Evolutionary conservation across 2,113 vertebrate species (phyloP).

Genomic region (Zosterops pallidus): DNA sequence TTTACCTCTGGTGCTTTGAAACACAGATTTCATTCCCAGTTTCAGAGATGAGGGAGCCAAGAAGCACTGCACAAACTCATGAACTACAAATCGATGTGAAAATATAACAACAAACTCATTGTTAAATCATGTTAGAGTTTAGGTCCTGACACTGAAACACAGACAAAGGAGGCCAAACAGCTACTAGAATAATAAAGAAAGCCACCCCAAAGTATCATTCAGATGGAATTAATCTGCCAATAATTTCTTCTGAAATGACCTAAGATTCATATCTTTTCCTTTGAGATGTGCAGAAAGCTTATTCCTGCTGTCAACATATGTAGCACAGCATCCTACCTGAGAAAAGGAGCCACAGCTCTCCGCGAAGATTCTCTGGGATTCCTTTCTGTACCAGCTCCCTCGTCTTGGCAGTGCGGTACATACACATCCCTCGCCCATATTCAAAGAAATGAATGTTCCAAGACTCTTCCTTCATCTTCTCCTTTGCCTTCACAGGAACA

Average conservation of each 20-base stretch:
- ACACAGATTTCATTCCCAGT: background rate
- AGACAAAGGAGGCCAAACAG: background rate
- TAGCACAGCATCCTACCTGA: slow-evolving; percentile 71
- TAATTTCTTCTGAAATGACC: background rate
- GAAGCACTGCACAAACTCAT: background rate
- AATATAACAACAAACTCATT: background rate
- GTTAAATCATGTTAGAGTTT: background rate
- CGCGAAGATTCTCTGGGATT: slow-evolving; percentile 90
- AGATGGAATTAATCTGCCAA: background rate
- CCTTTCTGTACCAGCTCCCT: slow-evolving; percentile 92
- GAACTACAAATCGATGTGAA: background rate
- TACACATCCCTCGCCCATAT: slow-evolving; percentile 93
- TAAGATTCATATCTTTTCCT: background rate
- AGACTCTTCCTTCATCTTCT: slow-evolving; percentile 95
- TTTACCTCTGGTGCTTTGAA: background rate
- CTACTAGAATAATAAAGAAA: background rate
- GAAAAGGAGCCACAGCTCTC: slow-evolving; percentile 96
- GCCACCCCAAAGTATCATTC: background rate
- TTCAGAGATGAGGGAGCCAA: background rate
- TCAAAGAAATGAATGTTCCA: slow-evolving; percentile 99
- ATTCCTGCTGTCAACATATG: background rate
- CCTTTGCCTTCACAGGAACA: slow-evolving; percentile 83
- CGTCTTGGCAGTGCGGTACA: slow-evolving; percentile 93
- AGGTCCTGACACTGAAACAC: background rate
- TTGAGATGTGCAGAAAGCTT: background rate